Evolutionary conservation across 2,888 invertebrate species (phyloP), one percentile per base, ranked within the genome.

Genomic region (Tortricodes alternella): DNA sequence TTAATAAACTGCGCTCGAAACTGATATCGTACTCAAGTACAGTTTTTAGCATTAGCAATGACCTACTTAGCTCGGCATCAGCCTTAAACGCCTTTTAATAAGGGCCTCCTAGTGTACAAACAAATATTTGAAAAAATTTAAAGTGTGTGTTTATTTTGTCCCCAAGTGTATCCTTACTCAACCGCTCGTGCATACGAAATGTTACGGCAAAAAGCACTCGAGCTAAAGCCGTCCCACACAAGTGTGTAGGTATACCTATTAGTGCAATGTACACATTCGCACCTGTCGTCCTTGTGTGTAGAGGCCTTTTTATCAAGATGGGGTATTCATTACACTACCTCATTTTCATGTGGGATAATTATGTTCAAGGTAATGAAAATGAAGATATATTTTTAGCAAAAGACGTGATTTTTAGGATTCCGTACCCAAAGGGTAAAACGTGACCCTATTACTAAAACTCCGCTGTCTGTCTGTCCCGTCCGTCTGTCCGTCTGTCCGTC

Each of bases 131-230:
- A n/a, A n/a, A n/a, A n/a, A n/a, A n/a, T n/a, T 29, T 44, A 32
- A 43, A 9, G 16, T 21, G n/a, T n/a, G 3, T 16, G 15, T 15
- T 53, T 46, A 39, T 16, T 21, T 16, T 51, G 46, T 35, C 46
- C 55, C 35, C 27, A 46, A 51, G 50, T 59, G 34, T 50, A 35
- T 39, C 35, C 46, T 41, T 51, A 56, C 39, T 39, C 49, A 35
- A 39, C 44, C 56, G 23, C 59, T 21, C 56, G 53, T 59, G 58
- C 55, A 58, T 56, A 61, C 39, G 56, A 53, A 56, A 61, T 53
- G 61, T 59, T 61, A 61, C 61, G 56, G 49, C 56, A 53, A 49
- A 61, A 61, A 61, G 61, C 61, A 61, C 61, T 59, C 55, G 59
- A 44, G 58, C 35, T 48, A 49, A 48, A 48, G 48, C 41, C 41